These are phyloP conservation scores for Chaenocephalus aceratus DNA, from an alignment of 2,113 vertebrate species.

Conservation along the genomic window DNA sequence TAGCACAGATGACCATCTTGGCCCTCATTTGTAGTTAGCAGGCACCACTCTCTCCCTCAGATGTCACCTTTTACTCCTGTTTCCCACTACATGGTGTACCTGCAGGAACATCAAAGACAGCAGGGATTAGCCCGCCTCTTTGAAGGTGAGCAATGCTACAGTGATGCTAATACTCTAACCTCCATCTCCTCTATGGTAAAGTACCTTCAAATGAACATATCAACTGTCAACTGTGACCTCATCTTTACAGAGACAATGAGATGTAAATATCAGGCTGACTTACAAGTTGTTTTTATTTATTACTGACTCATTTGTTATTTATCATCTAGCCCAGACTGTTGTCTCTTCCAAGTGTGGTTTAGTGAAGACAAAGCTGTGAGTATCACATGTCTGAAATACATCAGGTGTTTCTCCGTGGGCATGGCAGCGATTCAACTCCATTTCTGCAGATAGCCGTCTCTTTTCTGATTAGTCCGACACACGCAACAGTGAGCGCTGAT, in stretches of 20 bases:
- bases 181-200: constrained; percentile 25
- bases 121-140: constrained; percentile 50
- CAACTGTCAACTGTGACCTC: constrained; percentile 26
- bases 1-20: constrained; percentile 54
- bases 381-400: constrained; percentile 43
- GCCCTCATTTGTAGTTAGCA: constrained; percentile 55
- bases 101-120: constrained; percentile 59
- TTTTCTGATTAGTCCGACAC: constrained; percentile 35
- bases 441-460: constrained; percentile 39
- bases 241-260: constrained; percentile 12
- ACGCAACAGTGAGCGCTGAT: neutral
- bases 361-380: constrained; percentile 18
- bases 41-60: constrained; percentile 28
- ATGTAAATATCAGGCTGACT: neutral
- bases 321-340: neutral
- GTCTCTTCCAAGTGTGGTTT: constrained; percentile 3
- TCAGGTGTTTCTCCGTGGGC: constrained; percentile 57
- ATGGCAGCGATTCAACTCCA: constrained; percentile 11
- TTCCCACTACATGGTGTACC: constrained; percentile 33
- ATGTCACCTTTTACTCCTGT: constrained; percentile 37
- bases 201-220: constrained; percentile 44
- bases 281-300: neutral
- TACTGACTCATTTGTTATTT: too few species aligned
- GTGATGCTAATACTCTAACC: constrained; percentile 51
- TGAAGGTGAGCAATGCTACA: constrained; percentile 51